phyloP scores from a whole-genome alignment of 2,888 invertebrate genomes.

The Thelaira solivaga region DNA sequence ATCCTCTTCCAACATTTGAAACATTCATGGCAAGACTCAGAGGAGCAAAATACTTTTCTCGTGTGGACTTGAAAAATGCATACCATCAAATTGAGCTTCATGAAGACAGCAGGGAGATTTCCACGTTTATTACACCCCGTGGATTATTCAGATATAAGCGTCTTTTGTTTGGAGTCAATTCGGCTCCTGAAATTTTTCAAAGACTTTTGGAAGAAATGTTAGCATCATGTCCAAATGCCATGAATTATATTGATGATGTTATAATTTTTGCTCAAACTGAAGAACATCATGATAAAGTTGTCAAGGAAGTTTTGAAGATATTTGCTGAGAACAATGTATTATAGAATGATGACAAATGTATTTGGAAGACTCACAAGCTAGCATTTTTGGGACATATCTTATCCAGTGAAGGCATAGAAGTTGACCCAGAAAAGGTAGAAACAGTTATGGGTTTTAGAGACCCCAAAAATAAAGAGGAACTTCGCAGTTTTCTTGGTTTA shows the following conservation, averaged over 20 bases:
- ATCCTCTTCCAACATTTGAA: slow-evolving; percentile 64
- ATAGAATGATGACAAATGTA: slow-evolving; percentile 3
- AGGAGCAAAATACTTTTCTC: slow-evolving; percentile 63
- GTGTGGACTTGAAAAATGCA: slow-evolving; percentile 68
- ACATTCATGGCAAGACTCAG: slow-evolving; percentile 63
- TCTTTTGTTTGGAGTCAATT: slow-evolving; percentile 8
- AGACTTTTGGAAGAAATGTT: neutral
- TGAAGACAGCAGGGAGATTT: slow-evolving; percentile 49
- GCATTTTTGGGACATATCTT: slow-evolving; percentile 7
- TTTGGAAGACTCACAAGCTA: slow-evolving; percentile 1
- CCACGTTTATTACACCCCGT: slow-evolving; percentile 53
- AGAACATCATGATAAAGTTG: slow-evolving; percentile 16
- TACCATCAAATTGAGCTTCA: slow-evolving; percentile 67
- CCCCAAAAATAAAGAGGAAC: slow-evolving; percentile 66
- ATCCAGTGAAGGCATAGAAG: slow-evolving; percentile 52
- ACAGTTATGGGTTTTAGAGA: slow-evolving; percentile 63
- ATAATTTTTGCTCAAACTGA: neutral
- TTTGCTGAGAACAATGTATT: neutral
- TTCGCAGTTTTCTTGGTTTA: slow-evolving; percentile 70
- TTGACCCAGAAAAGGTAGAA: slow-evolving; percentile 63
- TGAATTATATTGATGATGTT: slow-evolving; percentile 9
- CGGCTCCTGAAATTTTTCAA: slow-evolving; percentile 1
- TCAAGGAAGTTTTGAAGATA: slow-evolving; percentile 62
- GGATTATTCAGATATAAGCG: neutral
- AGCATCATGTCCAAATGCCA: neutral